Percentiles rank a stretch among this genome's conserved stretches.
Evolutionary conservation across 2,888 invertebrate species (phyloP).

Genomic region (Drosophila buzzatii): DNA sequence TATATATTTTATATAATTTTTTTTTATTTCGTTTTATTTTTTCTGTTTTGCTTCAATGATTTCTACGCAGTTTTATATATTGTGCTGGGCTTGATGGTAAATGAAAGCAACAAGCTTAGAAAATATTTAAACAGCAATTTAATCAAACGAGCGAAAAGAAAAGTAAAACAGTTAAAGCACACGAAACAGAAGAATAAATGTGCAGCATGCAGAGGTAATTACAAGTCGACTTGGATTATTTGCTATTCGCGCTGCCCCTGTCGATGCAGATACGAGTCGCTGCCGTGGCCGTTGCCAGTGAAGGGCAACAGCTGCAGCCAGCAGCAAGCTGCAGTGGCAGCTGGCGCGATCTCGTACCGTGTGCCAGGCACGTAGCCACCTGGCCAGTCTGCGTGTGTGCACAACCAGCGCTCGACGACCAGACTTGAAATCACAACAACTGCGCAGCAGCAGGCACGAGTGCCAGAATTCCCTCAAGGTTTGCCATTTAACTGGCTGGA

Average conservation of each 20-base stretch:
- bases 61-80: conserved; percentile 16
- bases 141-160: conserved; percentile 47
- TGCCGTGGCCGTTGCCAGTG: conserved; percentile 29
- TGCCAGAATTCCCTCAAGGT: conserved; percentile 52
- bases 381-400: conserved; percentile 30
- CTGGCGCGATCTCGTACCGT: conserved; percentile 41
- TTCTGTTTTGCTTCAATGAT: not conserved
- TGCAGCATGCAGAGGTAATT: conserved; percentile 76
- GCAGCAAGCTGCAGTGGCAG: conserved; percentile 29
- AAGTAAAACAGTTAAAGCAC: conserved; percentile 19
- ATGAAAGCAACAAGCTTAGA: conserved; percentile 47
- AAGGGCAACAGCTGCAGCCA: conserved; percentile 44
- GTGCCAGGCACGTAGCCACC: conserved; percentile 63
- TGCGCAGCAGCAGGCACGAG: conserved; percentile 34
- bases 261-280: conserved; percentile 46
- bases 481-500: conserved; percentile 71
- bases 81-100: not conserved
- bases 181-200: conserved; percentile 46
- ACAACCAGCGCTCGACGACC: conserved; percentile 46
- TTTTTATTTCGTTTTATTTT: too few relatives aligned
- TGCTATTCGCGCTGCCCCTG: conserved; percentile 43
- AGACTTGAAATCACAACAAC: conserved; percentile 48
- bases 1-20: not conserved
- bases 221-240: conserved; percentile 56
- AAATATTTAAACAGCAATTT: conserved; percentile 74